These are phyloP conservation scores for Epicampocera succincta DNA, from an alignment of 2,888 invertebrate species.

Conservation along the genomic window DNA sequence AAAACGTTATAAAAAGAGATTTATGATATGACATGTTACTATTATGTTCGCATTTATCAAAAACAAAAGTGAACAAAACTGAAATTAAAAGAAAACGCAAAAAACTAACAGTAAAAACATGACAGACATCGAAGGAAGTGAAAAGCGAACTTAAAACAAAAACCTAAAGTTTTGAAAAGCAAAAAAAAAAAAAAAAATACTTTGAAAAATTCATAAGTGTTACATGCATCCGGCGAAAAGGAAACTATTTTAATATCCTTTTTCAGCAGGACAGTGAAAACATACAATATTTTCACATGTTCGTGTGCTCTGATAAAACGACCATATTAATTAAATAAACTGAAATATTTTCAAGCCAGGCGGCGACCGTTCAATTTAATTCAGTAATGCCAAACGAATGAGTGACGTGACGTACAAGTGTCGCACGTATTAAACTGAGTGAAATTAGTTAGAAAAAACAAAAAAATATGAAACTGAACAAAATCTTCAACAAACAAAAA, in stretches of 20 bases:
- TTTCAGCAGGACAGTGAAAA: neutral
- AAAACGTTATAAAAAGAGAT: constrained; percentile 57
- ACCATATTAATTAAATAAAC: too few relatives aligned
- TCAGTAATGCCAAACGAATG: too few relatives aligned
- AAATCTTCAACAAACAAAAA: too few relatives aligned
- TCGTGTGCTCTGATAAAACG: too few relatives aligned
- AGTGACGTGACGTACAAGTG: too few relatives aligned
- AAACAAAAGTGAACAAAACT: constrained; percentile 52
- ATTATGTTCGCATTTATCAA: constrained; percentile 63
- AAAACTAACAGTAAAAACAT: neutral
- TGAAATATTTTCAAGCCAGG: too few relatives aligned
- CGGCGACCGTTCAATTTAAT: too few relatives aligned
- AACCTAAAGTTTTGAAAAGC: neutral
- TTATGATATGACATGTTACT: constrained; percentile 63
- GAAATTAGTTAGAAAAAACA: too few relatives aligned
- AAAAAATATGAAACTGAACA: too few relatives aligned
- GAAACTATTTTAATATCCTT: constrained; percentile 25
- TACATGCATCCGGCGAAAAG: constrained; percentile 15
- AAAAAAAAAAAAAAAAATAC: constrained; percentile 1
- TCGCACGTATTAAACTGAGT: too few relatives aligned
- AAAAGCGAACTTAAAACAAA: constrained; percentile 15
- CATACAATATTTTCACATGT: too few relatives aligned
- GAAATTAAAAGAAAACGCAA: constrained; percentile 22
- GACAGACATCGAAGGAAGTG: neutral
- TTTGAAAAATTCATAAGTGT: constrained; percentile 29